A percentile compares a stretch with the other conserved stretches of the same genome.
Conservation (phyloP, 2,113 vertebrate genomes). For the Egretta garzetta region DNA sequence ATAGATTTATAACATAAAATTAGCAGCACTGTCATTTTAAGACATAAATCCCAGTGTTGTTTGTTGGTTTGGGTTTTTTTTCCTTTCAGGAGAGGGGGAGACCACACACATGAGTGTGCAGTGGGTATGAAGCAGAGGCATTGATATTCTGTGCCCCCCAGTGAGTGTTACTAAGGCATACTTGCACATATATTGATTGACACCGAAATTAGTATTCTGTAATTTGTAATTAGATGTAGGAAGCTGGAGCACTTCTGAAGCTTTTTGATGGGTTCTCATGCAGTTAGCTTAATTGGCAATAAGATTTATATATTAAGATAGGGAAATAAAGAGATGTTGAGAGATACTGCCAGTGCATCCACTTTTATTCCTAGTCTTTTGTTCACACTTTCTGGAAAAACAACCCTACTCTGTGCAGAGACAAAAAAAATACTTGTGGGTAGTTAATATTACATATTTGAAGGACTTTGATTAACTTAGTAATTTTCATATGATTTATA, state of each 20-base stretch:
- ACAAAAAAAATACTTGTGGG: neutral
- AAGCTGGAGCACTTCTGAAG: slow-evolving; percentile 63
- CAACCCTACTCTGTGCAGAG: neutral
- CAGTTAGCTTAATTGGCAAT: slow-evolving; percentile 49
- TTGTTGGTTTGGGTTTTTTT: neutral
- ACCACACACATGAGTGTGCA: neutral
- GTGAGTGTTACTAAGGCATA: slow-evolving; percentile 1
- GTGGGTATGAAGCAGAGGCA: neutral
- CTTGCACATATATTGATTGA: slow-evolving; percentile 67
- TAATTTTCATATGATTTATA: neutral
- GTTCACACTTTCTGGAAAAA: neutral
- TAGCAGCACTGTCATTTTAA: neutral
- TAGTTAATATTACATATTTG: neutral
- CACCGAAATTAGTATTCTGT: slow-evolving; percentile 56
- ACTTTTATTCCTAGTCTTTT: neutral
- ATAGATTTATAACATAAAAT: neutral
- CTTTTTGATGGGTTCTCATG: slow-evolving; percentile 57
- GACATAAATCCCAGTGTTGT: neutral
- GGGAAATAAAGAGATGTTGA: neutral
- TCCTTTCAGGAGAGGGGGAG: neutral
- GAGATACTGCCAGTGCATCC: neutral
- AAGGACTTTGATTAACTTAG: neutral
- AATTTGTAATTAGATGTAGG: slow-evolving; percentile 72
- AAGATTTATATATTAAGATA: slow-evolving; percentile 31
- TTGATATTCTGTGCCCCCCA: slow-evolving; percentile 36